Base-by-base conservation (phyloP, 2,113 vertebrate genomes). In the Chaetodon trifascialis region DNA sequence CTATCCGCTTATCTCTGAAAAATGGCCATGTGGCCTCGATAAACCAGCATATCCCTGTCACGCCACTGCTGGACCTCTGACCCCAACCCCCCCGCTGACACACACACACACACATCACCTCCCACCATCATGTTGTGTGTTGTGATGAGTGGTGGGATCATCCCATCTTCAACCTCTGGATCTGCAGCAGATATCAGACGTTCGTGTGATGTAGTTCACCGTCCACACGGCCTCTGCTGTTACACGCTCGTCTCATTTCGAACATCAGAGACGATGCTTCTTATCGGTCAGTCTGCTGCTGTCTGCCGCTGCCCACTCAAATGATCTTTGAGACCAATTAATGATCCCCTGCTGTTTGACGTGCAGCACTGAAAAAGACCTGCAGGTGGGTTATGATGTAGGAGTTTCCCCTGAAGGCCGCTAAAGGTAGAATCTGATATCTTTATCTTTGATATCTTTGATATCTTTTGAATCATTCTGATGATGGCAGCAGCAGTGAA, bases 1-100 rank as follows among this genome's bases (percentile, higher is more conserved):
- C 44, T 59, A 77, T 82, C 84, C 11, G 59, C 77, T 91, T 88
- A 91, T 88, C 89, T 58, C 55, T 69, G 54, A 85, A 91, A 77
- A 80, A 80, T 30, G 78, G 65, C 83, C 85, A 89, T 64, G 64
- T 89, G 90, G 82, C 85, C 80, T 80, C 25, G 58, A 83, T 88
- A 89, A 88, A 89, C 56, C 56, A 68, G 23, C 76, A 67, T 40
- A 80, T 65, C 67, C 1, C 51, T 9, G 78, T 90, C 84, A 91
- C 85, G 70, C 79, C 73, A 86, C 36, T 11, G 16, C 34, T 52
- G 4, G 60, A 62, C 60, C 74, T 85, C 66, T 75, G 58, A 76
- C 23, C 72, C 40, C 30, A 16, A 51, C 21, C n/a, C 25, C 56
- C 25, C 21, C 4, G 9, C 52, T 30, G 30, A 30, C 30, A 30